Evolutionary conservation across 2,888 invertebrate genomes (phyloP).

Genomic region (Cephus pulcher): DNA sequence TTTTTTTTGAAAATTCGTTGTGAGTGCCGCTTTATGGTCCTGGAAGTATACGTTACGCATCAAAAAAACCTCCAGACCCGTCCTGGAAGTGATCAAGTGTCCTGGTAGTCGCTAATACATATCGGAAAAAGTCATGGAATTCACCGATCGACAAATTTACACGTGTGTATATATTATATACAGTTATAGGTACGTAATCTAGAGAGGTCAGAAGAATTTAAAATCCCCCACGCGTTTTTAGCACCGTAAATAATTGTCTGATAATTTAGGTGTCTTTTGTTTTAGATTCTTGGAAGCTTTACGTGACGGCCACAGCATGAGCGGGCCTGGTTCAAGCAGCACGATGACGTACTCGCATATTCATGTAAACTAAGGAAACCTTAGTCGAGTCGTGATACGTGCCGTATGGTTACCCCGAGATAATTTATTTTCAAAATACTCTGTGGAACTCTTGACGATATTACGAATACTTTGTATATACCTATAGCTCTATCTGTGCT

Average conservation of each 20-base stretch:
- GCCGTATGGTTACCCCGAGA: background rate
- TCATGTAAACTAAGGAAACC: background rate
- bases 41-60: no score
- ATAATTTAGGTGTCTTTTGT: background rate
- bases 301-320: background rate
- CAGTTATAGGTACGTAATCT: background rate
- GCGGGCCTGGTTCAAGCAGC: background rate
- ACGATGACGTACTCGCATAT: background rate
- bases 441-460: background rate
- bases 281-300: background rate
- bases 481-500: background rate
- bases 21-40: no score
- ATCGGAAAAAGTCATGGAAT: no score
- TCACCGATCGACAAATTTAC: no score
- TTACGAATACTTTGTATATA: background rate
- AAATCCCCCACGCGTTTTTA: background rate
- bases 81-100: no score
- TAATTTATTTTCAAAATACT: background rate
- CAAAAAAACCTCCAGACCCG: no score
- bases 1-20: no score
- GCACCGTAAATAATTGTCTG: background rate
- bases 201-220: background rate
- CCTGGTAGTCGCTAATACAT: no score
- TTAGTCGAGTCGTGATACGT: background rate
- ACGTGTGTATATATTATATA: background rate